phyloP scores from a whole-genome alignment of 2,797 vertebrate genomes.

The Pyrocephalus nanus region DNA sequence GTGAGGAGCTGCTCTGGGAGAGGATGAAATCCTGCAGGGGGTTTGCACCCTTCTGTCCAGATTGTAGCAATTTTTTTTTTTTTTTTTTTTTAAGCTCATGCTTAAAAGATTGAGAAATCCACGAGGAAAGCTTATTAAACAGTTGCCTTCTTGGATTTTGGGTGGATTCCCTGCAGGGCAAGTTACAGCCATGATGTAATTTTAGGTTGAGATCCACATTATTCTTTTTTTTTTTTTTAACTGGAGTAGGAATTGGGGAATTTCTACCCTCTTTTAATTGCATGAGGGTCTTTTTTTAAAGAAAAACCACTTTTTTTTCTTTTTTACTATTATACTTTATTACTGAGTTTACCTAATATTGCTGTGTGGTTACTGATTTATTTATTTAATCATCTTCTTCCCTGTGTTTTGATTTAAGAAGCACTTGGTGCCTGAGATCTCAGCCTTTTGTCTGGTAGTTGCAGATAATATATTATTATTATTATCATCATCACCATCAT shows the following conservation, averaged over 20 bases:
- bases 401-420: background rate
- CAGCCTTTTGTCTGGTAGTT: background rate
- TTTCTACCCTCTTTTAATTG: background rate
- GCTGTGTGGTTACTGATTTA: background rate
- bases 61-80: background rate
- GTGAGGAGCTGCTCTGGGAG: background rate
- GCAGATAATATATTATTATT: background rate
- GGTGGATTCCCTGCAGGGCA: background rate
- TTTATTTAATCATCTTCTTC: background rate
- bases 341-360: background rate
- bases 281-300: background rate
- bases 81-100: background rate
- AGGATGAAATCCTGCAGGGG: background rate
- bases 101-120: background rate
- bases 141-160: background rate
- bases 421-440: background rate
- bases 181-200: background rate
- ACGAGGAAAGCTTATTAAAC: background rate
- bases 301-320: background rate
- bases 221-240: background rate
- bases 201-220: background rate
- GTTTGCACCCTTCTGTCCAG: background rate
- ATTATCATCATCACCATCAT: no score
- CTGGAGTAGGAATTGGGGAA: background rate
- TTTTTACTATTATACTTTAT: background rate